These are phyloP conservation scores for Drosophila nannoptera DNA, from an alignment of 1,140 invertebrate genomes.

Conservation along the genomic window DNA sequence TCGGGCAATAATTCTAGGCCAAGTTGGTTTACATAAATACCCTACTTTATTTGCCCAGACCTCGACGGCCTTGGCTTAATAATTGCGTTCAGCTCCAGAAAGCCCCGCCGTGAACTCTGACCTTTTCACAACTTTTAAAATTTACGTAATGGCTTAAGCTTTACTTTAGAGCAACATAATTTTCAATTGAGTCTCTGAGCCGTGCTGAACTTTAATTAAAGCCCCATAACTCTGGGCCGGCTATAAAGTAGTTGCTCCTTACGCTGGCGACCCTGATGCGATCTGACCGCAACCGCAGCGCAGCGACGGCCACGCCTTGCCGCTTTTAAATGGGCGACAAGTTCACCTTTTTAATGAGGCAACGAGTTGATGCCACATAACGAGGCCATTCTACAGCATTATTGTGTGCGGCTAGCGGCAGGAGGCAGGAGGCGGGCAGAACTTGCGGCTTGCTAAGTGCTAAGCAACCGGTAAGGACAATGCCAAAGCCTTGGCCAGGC, in stretches of 20 bases:
- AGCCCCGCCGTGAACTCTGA: no score
- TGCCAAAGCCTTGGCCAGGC: slow-evolving; percentile 20
- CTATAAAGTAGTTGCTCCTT: slow-evolving; percentile 22
- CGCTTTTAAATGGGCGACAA: slow-evolving; percentile 21
- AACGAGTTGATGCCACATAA: slow-evolving; percentile 49
- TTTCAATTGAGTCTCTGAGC: background rate
- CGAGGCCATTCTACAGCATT: slow-evolving; percentile 45
- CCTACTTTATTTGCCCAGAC: no score
- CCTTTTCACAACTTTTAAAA: no score
- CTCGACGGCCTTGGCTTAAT: no score
- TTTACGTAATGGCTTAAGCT: background rate
- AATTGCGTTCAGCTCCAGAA: no score
- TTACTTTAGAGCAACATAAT: background rate
- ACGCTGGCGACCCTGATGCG: slow-evolving; percentile 13
- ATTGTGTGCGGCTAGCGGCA: slow-evolving; percentile 1
- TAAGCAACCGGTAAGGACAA: slow-evolving; percentile 38
- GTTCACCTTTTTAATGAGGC: slow-evolving; percentile 53
- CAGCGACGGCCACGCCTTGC: slow-evolving; percentile 22
- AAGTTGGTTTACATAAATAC: no score
- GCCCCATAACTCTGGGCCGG: slow-evolving; percentile 19
- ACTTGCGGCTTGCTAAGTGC: slow-evolving; percentile 18
- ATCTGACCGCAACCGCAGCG: slow-evolving; percentile 32
- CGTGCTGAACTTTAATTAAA: slow-evolving; percentile 29
- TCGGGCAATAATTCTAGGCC: no score
- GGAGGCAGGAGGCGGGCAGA: background rate